A percentile compares a stretch with the other conserved stretches of the same genome.
phyloP scores from a whole-genome alignment of 2,113 vertebrate species.

The Naja naja region DNA sequence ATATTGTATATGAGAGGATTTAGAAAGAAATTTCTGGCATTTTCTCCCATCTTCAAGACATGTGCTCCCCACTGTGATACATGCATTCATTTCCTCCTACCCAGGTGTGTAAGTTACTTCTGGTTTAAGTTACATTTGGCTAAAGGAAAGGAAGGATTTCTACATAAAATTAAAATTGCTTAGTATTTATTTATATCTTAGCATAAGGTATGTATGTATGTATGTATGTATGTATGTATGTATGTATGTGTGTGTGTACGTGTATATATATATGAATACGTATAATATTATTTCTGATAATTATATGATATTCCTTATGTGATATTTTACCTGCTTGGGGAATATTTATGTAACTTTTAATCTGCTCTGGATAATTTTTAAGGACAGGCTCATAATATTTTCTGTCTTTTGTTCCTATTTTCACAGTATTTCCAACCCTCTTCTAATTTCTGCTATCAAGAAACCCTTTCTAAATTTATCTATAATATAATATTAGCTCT shows the following conservation, averaged over 20 bases:
- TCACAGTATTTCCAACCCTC: background rate
- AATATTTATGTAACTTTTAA: background rate
- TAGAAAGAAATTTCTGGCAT: background rate
- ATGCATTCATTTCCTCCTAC: background rate
- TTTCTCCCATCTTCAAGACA: background rate
- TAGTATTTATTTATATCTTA: background rate
- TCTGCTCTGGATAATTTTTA: background rate
- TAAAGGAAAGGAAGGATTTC: background rate
- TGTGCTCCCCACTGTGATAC: background rate
- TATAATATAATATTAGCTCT: slow-evolving; percentile 29
- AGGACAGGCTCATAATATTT: background rate
- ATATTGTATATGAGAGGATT: background rate
- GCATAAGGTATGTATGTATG: background rate
- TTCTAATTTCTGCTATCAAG: background rate
- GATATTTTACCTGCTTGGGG: background rate
- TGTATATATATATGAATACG: background rate
- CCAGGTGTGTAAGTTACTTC: background rate
- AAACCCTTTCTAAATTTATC: slow-evolving; percentile 26
- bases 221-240: too few relatives aligned
- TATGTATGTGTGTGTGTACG: too few relatives aligned
- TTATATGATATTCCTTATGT: background rate
- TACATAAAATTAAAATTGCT: background rate
- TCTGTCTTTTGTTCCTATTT: background rate
- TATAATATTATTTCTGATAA: background rate
- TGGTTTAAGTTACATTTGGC: background rate